Base-by-base conservation (phyloP, 1,140 invertebrate species). In the Amphibalanus amphitrite region DNA sequence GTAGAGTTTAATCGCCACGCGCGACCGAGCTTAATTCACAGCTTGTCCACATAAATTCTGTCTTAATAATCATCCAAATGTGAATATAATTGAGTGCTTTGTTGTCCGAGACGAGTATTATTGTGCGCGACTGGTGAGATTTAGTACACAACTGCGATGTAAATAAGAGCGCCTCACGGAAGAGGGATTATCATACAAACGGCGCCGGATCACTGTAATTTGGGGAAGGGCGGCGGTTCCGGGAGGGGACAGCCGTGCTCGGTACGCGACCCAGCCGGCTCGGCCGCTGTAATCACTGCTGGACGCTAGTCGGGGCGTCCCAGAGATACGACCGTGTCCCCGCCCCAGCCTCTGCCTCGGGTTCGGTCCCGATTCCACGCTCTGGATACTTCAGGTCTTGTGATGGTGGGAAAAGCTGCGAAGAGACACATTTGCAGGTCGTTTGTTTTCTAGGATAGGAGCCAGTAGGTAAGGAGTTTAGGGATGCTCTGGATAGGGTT, bases 11-110 rank as follows among this genome's bases (percentile, higher is more conserved):
- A 59, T 59, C 47, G 17, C 47, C 47, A 20, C 47, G 47, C 47
- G 6, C 47, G 20, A 20, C 47, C 20, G 47, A 8, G 10, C 20
- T 59, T 59, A 59, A 59, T 59, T 59, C 47, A 59, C 47, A 20
- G 10, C 47, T 59, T 59, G 47, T 59, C 47, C 13, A 59, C 47
- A 23, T 59, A 59, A 59, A 6, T 59, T 23, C 47, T 1, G 47
- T 59, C 47, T 59, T 59, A 59, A 59, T 59, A 59, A 59, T 59
- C 47, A 59, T 59, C 47, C 20, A 59, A 59, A 59, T 59, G 47
- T 59, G 47, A 59, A 59, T 59, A 59, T 59, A 59, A 59, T 59
- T 59, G 47, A 59, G 47, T 59, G 47, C 47, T 59, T 59, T 59
- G 47, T 59, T 20, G 20, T 8, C 10, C 23, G 47, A 20, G 47